phyloP scores from a whole-genome alignment of 2,797 vertebrate species.

The Manis javanica region DNA sequence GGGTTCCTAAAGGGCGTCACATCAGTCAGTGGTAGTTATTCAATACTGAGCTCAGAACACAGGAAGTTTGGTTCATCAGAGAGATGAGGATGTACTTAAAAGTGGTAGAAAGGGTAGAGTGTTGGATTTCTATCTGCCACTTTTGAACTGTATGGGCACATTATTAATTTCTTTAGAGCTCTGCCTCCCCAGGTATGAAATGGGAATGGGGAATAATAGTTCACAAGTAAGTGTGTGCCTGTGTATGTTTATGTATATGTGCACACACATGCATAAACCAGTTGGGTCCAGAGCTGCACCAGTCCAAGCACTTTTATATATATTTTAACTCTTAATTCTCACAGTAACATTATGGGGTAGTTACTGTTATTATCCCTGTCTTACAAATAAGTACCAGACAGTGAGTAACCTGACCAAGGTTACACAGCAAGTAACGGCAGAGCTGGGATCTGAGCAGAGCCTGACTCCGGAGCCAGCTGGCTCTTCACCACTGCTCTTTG shows the following conservation, averaged over 20 bases:
- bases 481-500: background rate
- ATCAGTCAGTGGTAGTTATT: background rate
- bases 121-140: background rate
- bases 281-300: background rate
- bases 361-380: background rate
- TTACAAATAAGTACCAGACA: background rate
- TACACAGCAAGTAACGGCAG: background rate
- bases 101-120: background rate
- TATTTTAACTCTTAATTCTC: background rate
- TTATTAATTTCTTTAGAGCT: background rate
- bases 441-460: background rate
- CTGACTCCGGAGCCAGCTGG: background rate
- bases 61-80: background rate
- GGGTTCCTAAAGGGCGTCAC: background rate
- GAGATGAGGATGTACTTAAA: background rate
- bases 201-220: background rate
- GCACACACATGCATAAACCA: accelerated
- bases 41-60: background rate
- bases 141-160: background rate
- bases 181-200: background rate
- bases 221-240: too few relatives aligned
- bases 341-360: background rate
- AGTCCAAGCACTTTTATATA: too few relatives aligned
- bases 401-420: background rate
- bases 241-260: background rate